These are phyloP conservation scores for Temnothorax unifasciatus DNA, from an alignment of 2,888 invertebrate species.

Conservation along the genomic window DNA sequence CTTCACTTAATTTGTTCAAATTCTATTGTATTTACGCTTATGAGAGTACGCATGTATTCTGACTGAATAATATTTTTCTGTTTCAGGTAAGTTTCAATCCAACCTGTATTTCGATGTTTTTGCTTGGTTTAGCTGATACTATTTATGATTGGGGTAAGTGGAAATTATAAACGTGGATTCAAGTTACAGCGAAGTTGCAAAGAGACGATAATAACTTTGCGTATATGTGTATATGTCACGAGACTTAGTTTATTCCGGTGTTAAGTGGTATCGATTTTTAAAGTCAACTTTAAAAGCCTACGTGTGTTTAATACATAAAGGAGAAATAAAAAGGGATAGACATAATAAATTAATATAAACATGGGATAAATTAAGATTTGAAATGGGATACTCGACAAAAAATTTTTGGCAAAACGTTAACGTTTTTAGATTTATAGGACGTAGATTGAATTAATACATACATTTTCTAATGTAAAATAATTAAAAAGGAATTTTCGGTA, in stretches of 20 bases:
- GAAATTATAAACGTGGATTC: constrained; percentile 9
- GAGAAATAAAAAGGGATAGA: too few relatives aligned
- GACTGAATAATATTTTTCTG: constrained; percentile 33
- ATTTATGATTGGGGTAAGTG: constrained; percentile 33
- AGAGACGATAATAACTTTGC: too few relatives aligned
- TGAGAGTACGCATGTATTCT: background rate
- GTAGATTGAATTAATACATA: background rate
- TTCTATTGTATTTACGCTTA: background rate
- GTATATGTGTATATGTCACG: too few relatives aligned
- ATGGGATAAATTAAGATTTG: too few relatives aligned
- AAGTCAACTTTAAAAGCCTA: too few relatives aligned
- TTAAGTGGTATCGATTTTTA: too few relatives aligned
- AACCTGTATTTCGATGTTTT: background rate
- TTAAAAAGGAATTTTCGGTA: background rate
- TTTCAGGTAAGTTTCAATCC: constrained; percentile 52
- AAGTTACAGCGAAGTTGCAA: background rate
- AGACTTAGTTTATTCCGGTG: too few relatives aligned
- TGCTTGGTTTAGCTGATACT: constrained; percentile 12
- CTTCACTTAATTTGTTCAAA: background rate
- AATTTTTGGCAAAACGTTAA: too few relatives aligned
- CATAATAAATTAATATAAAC: too few relatives aligned
- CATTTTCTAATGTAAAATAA: background rate
- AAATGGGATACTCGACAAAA: too few relatives aligned
- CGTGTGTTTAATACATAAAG: too few relatives aligned
- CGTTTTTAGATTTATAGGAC: background rate